A percentile compares a stretch with the other conserved stretches of the same genome.
These are phyloP conservation scores for Mystacides longicornis DNA, from an alignment of 2,888 invertebrate genomes.

Conservation along the genomic window DNA sequence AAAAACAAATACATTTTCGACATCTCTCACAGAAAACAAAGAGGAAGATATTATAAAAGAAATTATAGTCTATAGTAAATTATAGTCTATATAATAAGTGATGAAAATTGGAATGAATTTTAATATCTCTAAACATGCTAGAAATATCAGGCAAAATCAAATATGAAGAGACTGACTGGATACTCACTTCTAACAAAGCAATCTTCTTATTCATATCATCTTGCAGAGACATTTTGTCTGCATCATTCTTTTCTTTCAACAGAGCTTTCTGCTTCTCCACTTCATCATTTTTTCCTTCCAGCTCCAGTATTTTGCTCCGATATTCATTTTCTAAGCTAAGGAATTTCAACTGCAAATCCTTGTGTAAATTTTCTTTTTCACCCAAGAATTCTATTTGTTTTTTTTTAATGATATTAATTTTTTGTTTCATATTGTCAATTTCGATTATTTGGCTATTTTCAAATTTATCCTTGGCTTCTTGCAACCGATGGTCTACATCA, in stretches of 20 bases:
- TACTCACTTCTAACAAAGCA: slow-evolving; percentile 35
- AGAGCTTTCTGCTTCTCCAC: slow-evolving; percentile 41
- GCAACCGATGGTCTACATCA: slow-evolving; percentile 30
- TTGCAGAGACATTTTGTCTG: slow-evolving; percentile 34
- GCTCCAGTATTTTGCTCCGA: slow-evolving; percentile 40
- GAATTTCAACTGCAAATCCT: slow-evolving; percentile 43
- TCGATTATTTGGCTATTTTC: slow-evolving; percentile 41
- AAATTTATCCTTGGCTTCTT: slow-evolving; percentile 41
- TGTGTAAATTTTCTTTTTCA: slow-evolving; percentile 41
- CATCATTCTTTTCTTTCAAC: slow-evolving; percentile 42
- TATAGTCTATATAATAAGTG: too few relatives aligned
- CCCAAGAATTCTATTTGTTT: slow-evolving; percentile 38
- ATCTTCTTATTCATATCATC: slow-evolving; percentile 40
- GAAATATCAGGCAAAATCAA: slow-evolving; percentile 7
- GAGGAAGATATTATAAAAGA: too few relatives aligned
- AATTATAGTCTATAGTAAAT: too few relatives aligned
- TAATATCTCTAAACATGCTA: too few relatives aligned
- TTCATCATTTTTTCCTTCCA: slow-evolving; percentile 44
- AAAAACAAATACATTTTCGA: too few relatives aligned
- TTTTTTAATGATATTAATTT: slow-evolving; percentile 39
- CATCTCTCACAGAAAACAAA: too few relatives aligned
- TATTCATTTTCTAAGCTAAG: slow-evolving; percentile 39
- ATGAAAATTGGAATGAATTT: too few relatives aligned
- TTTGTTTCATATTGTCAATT: slow-evolving; percentile 40
- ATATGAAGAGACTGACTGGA: background rate